phyloP scores from a whole-genome alignment of 64 coral and sea anemone species.

The Platygyra sinensis region DNA sequence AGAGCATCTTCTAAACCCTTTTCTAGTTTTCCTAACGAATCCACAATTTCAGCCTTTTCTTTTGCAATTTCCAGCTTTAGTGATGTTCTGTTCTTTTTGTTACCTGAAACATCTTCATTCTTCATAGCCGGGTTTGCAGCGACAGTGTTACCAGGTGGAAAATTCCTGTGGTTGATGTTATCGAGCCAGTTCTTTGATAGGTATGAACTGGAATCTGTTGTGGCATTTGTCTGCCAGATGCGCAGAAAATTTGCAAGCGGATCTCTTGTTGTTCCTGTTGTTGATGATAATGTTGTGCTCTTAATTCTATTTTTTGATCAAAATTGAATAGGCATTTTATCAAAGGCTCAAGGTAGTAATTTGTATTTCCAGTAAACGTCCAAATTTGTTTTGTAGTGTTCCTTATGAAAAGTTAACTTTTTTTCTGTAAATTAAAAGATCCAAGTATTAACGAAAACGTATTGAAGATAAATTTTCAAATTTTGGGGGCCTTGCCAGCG shows the following conservation, averaged over 20 bases:
- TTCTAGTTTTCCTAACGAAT: constrained; percentile 33
- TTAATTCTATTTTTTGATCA: not conserved
- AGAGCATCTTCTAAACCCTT: constrained; percentile 36
- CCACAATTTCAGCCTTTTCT: constrained; percentile 28
- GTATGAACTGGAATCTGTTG: not conserved
- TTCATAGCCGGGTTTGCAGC: not conserved
- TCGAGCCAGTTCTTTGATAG: not conserved
- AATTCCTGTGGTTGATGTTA: not conserved
- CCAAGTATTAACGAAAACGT: too few relatives aligned
- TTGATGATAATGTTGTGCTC: not conserved
- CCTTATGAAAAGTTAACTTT: too few relatives aligned
- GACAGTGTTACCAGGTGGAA: not conserved
- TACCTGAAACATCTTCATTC: not conserved
- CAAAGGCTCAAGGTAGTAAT: too few relatives aligned
- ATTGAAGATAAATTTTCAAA: too few relatives aligned
- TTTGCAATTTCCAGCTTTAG: constrained; percentile 25
- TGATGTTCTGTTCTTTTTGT: not conserved
- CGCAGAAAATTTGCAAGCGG: constrained; percentile 39
- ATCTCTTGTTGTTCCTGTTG: constrained; percentile 21
- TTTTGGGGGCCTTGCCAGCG: too few relatives aligned
- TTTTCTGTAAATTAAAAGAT: too few relatives aligned
- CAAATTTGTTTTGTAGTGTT: too few relatives aligned
- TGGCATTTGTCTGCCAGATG: not conserved
- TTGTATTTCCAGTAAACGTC: too few relatives aligned
- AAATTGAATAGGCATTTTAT: too few relatives aligned